Conservation (phyloP, 2,113 vertebrate genomes). For the Hymenochirus boettgeri region DNA sequence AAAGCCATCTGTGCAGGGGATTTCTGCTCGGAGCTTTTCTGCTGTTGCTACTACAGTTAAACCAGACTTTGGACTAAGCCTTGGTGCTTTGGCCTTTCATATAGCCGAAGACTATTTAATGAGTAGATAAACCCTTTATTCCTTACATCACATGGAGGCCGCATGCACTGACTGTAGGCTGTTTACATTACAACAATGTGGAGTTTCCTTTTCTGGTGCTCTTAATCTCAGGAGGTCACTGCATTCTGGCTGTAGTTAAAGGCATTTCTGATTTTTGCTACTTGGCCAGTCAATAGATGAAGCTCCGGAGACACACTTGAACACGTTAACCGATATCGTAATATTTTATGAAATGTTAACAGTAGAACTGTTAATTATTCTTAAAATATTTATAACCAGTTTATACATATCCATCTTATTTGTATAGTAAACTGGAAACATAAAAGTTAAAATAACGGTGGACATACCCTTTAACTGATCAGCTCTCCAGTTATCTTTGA, state of each 20-base stretch:
- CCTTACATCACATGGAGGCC: constrained; percentile 97
- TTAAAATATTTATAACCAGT: no score
- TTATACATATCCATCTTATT: no score
- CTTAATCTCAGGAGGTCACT: constrained; percentile 87
- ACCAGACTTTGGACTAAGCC: constrained; percentile 80
- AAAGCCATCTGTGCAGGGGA: constrained; percentile 69
- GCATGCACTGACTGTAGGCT: constrained; percentile 83
- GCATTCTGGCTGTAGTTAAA: constrained; percentile 77
- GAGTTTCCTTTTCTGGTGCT: constrained; percentile 91
- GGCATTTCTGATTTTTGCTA: constrained; percentile 86
- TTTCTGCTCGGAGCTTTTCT: constrained; percentile 64
- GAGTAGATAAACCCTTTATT: constrained; percentile 79
- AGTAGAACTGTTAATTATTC: no score
- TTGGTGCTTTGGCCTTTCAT: constrained; percentile 77
- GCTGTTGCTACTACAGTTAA: constrained; percentile 87
- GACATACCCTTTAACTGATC: no score
- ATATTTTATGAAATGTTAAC: no score
- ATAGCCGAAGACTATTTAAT: constrained; percentile 70
- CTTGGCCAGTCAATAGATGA: constrained; percentile 81
- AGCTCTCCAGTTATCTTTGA: no score
- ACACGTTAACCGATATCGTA: constrained; percentile 69
- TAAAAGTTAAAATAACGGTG: no score
- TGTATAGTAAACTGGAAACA: no score
- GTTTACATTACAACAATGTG: constrained; percentile 68
- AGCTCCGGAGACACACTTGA: constrained; percentile 89